These are phyloP conservation scores for Myopa testacea DNA, from an alignment of 2,888 invertebrate species.

Conservation along the genomic window DNA sequence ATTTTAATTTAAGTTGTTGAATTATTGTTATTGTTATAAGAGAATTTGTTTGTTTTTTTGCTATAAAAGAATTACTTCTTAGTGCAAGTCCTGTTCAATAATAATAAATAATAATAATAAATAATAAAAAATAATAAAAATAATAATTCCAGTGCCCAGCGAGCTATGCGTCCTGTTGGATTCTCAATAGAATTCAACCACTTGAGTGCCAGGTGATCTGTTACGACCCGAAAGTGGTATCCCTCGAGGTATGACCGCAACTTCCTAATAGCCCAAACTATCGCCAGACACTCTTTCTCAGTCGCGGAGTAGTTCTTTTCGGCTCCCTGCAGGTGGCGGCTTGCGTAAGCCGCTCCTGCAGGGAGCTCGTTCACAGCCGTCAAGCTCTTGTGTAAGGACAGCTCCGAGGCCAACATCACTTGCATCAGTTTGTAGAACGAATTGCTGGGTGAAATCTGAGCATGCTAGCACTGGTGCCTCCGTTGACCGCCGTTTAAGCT, in stretches of 20 bases:
- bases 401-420: conserved; percentile 31
- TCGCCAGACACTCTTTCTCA: too few species aligned
- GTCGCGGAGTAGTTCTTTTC: neutral
- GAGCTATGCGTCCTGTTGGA: neutral
- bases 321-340: neutral
- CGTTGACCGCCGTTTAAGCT: conserved; percentile 8
- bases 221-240: neutral
- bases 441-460: conserved; percentile 18
- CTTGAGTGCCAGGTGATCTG: neutral
- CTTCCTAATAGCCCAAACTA: too few species aligned
- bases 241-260: neutral
- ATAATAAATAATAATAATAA: too few species aligned
- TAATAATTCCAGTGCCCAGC: neutral
- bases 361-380: neutral
- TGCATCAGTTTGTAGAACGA: conserved; percentile 32
- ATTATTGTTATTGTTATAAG: too few species aligned
- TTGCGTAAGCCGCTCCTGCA: too few species aligned
- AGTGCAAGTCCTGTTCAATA: too few species aligned
- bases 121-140: too few species aligned
- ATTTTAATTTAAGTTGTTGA: too few species aligned
- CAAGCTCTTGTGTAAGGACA: conserved; percentile 16
- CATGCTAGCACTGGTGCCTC: conserved; percentile 23
- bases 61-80: too few species aligned
- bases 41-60: too few species aligned
- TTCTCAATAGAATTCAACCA: neutral